Conservation (phyloP, 1,140 invertebrate genomes). For the Belonocnema kinseyi region DNA sequence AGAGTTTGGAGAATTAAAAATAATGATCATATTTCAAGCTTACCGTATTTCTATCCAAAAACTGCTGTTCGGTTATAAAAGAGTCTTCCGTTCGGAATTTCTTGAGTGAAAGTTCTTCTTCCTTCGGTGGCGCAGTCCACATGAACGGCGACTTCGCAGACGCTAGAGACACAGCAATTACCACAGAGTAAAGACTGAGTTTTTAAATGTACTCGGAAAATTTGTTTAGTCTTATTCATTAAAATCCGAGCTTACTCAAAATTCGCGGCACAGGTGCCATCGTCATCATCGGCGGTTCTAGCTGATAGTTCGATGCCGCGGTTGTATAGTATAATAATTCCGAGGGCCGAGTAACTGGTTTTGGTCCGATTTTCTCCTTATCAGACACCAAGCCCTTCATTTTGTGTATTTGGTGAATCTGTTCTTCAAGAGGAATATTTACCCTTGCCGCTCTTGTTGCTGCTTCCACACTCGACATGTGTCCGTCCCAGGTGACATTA, state of each 20-base stretch:
- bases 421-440: conserved; percentile 97
- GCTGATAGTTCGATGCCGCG: conserved; percentile 74
- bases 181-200: background rate
- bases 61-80: too few relatives aligned
- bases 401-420: conserved; percentile 98
- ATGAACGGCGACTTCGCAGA: conserved; percentile 75
- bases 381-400: conserved; percentile 94
- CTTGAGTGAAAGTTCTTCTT: conserved; percentile 92
- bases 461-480: conserved; percentile 94
- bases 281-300: conserved; percentile 79
- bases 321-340: conserved; percentile 71
- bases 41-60: too few relatives aligned
- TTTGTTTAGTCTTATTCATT: background rate
- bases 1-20: too few relatives aligned
- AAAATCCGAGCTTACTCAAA: conserved; percentile 29
- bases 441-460: conserved; percentile 93
- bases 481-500: conserved; percentile 98
- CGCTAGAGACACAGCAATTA: conserved; percentile 65
- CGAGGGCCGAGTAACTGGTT: conserved; percentile 78
- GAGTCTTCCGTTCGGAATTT: conserved; percentile 94
- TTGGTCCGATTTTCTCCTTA: conserved; percentile 93
- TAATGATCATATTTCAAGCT: too few relatives aligned
- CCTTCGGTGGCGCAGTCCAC: conserved; percentile 71
- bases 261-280: conserved; percentile 79
- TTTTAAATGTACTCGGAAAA: background rate